Evolutionary conservation across 2,888 invertebrate genomes (phyloP).

Genomic region (Netelia inedita): DNA sequence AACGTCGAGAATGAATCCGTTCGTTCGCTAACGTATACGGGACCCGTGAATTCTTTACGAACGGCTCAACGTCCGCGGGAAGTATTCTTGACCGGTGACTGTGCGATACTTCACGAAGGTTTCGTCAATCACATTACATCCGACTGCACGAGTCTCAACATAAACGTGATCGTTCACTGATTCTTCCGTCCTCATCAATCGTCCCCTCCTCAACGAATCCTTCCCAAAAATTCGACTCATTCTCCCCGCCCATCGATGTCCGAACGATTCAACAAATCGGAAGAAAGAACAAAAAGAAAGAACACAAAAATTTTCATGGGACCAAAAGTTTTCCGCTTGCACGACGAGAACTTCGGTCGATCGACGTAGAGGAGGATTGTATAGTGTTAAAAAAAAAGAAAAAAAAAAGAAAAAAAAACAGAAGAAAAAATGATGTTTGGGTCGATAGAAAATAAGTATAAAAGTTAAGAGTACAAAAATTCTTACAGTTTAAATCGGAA

Average conservation of each 20-base stretch:
- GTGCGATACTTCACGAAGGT: constrained; percentile 81
- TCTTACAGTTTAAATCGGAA: constrained; percentile 51
- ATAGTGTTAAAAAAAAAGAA: constrained; percentile 4
- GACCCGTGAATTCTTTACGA: constrained; percentile 81
- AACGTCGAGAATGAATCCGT: constrained; percentile 77
- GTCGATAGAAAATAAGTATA: constrained; percentile 77
- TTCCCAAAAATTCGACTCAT: not conserved
- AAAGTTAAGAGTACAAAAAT: constrained; percentile 74
- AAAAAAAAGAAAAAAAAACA: constrained; percentile 18
- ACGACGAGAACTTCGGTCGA: not conserved
- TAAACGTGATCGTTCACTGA: constrained; percentile 81
- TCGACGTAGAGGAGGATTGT: constrained; percentile 1
- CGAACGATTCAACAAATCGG: not conserved
- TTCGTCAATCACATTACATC: constrained; percentile 79
- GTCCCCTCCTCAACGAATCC: not conserved
- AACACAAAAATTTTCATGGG: not conserved
- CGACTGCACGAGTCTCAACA: constrained; percentile 78
- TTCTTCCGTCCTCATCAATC: not conserved
- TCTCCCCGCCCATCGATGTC: not conserved
- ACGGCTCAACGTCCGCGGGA: constrained; percentile 81
- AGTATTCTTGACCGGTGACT: constrained; percentile 80
- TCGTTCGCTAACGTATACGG: constrained; percentile 82
- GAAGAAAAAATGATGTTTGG: constrained; percentile 62
- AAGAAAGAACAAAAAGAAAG: constrained; percentile 14
- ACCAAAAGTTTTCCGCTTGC: constrained; percentile 17